phyloP scores from a whole-genome alignment of 2,113 vertebrate genomes.

The Saiga tatarica region DNA sequence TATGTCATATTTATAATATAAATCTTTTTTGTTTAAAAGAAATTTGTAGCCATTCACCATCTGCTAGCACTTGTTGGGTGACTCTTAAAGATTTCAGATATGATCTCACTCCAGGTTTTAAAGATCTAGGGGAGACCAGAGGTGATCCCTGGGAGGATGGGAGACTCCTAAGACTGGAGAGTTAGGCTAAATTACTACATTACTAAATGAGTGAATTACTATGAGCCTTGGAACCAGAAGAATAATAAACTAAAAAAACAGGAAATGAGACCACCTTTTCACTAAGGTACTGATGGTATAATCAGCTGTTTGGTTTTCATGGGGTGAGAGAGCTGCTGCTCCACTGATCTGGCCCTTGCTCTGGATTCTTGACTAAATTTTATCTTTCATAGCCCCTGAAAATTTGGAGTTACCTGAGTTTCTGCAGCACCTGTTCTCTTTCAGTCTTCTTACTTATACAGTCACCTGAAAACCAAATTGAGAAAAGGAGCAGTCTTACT shows the following conservation, averaged over 20 bases:
- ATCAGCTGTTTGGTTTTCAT: background rate
- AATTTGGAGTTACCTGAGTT: conserved; percentile 83
- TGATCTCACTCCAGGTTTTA: background rate
- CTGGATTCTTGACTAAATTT: background rate
- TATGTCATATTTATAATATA: background rate
- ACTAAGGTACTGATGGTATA: background rate
- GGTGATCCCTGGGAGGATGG: background rate
- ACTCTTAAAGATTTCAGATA: background rate
- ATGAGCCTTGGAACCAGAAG: background rate
- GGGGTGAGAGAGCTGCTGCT: background rate
- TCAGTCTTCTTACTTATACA: conserved; percentile 83
- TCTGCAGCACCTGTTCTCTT: conserved; percentile 81
- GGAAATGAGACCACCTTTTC: background rate
- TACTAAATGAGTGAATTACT: background rate
- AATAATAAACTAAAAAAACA: background rate
- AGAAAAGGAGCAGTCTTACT: background rate
- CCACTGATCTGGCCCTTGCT: background rate
- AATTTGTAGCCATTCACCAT: background rate
- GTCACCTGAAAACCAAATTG: conserved; percentile 82
- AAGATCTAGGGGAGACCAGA: background rate
- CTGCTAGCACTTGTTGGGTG: background rate
- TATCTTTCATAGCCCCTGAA: background rate
- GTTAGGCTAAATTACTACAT: background rate
- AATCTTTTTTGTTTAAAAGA: background rate
- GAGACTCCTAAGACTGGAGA: background rate